Base-by-base conservation (phyloP, 2,888 invertebrate species). In the Silvanus unidentatus region DNA sequence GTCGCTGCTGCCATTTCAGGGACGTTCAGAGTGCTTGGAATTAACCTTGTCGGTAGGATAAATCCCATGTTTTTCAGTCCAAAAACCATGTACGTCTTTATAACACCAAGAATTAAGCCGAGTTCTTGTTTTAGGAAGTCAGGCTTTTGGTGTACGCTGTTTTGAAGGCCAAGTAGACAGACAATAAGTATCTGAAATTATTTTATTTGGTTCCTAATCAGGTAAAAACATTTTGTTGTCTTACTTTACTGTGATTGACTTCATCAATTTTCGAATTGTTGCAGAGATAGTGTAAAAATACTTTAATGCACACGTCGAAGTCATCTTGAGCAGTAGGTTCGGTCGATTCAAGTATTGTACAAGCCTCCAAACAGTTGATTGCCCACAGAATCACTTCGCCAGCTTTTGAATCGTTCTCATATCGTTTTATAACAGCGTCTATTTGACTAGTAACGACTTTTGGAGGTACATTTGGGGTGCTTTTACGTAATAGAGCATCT, bases 1-100 rank as follows among this genome's bases (percentile, higher is more conserved):
- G 57, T 47, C 48, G 54, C 53, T 1, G 57, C 36, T 12, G 60
- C 30, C 0, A 73, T 68, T 49, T 79, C 77, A 9, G 78, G 77
- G 30, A 82, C 65, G 13, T 77, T 76, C 53, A 83, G 78, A 53
- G 80, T 79, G 0, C 83, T 76, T 1, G 82, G 79, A 65, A 76
- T 70, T 16, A 84, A 54, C 43, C 72, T 76, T 57, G 73, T 75
- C 1, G 81, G 78, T 2, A 69, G 74, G 28, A 70, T 66, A 50
- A 63, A 64, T 8, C 74, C 65, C 3, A 79, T 57, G 1, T 75
- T 77, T 62, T 65, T 64, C 10, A 75, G 54, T 10, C 70, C 72
- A 52, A 74, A 80, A 2, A 80, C 65, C 64, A 81, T 75, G 54
- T 75, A 81, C 44, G 76, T 68, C 45, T 75, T 73, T 40, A 78